Evolutionary conservation across 1,140 invertebrate species (phyloP), one percentile per base, ranked within the genome.

Genomic region (Lasaia peninsularis): DNA sequence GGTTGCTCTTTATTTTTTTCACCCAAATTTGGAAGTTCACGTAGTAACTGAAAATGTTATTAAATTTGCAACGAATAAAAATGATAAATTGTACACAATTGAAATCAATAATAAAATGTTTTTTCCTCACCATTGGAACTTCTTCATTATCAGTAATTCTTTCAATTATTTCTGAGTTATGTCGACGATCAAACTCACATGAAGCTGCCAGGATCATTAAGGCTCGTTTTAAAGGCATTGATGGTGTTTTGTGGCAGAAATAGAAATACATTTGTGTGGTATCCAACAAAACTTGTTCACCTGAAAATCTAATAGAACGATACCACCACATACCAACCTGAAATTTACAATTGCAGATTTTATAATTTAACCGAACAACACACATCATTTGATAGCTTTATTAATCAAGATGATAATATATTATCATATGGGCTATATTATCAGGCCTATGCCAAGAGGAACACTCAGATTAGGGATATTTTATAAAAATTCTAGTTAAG

Each of bases 271-370:
- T 93, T 80, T 98, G 94, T 1, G 97, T 97, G 14, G 98, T 99
- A 76, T 98, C 96, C 14, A 99, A 83, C 7, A 99, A 90, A 10
- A 99, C 98, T 91, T 98, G 95, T 82, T 98, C 97, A 67, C 96
- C 97, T 66, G 96, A 98, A 86, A 97, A 99, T 75, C 97, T 94
- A 63, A 99, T 99, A 50, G 97, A 98, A 60, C 95, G 93, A 86
- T 99, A 98, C 99, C 99, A 99, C 98, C 99, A 99, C 70, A 96
- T 96, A 48, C 98, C 98, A 65, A 99, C 95, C 91, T 91, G 67
- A 59, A 88, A 86, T 53, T 35, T 11, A 50, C 28, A 58, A 58
- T 28, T 40, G 14, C 11, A 50, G 44, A 14, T 35, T 24, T 34
- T 49, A 60, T 7, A 34, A 57, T 12, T 28, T 28, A 28, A 28